Conservation (phyloP, 2,888 invertebrate species). For the Mechanitis messenoides region DNA sequence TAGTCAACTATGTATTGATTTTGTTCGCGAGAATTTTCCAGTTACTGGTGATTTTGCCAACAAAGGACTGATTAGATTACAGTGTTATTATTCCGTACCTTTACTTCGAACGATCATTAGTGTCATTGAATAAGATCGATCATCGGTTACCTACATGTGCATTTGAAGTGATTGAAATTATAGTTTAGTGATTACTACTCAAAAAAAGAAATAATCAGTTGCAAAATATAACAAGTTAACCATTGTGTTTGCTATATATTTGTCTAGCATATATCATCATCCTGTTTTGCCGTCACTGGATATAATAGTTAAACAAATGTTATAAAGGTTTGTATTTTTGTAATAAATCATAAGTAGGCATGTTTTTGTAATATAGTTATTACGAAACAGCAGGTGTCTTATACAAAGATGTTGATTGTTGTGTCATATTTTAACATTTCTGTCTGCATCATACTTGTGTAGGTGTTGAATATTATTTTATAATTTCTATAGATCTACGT, state of each 20-base stretch:
- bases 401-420: slow-evolving; percentile 31
- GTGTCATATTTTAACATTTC: slow-evolving; percentile 34
- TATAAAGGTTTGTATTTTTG: slow-evolving; percentile 59
- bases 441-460: slow-evolving; percentile 44
- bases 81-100: slow-evolving; percentile 41
- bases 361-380: slow-evolving; percentile 23
- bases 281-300: slow-evolving; percentile 50
- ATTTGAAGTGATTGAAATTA: slow-evolving; percentile 33
- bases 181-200: slow-evolving; percentile 33
- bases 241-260: slow-evolving; percentile 37
- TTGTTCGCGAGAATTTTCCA: slow-evolving; percentile 47
- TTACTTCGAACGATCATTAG: slow-evolving; percentile 43
- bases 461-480: slow-evolving; percentile 37
- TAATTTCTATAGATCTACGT: slow-evolving; percentile 27
- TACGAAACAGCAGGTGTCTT: slow-evolving; percentile 41
- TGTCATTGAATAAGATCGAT: slow-evolving; percentile 60
- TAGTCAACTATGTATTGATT: slow-evolving; percentile 52
- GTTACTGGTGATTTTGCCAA: slow-evolving; percentile 36
- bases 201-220: slow-evolving; percentile 28
- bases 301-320: slow-evolving; percentile 56
- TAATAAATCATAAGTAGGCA: slow-evolving; percentile 29
- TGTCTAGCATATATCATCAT: slow-evolving; percentile 47
- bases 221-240: slow-evolving; percentile 35
- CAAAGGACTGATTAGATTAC: slow-evolving; percentile 42
- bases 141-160: slow-evolving; percentile 53